These are phyloP conservation scores for Pharmacophagus antenor DNA, from an alignment of 2,888 invertebrate species.

Conservation along the genomic window DNA sequence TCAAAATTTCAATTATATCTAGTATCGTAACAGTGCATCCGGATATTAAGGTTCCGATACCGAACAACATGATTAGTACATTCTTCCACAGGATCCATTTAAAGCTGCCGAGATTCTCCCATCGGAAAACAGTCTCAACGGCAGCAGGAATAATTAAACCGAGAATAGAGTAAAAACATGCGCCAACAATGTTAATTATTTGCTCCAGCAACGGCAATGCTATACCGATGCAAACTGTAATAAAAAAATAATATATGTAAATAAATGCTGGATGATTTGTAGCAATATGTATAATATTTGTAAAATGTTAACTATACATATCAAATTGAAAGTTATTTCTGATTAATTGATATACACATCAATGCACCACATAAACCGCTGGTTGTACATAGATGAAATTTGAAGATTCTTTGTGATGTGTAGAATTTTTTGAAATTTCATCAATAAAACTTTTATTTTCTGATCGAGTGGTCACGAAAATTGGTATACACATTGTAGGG, in stretches of 20 bases:
- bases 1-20: slow-evolving; percentile 63
- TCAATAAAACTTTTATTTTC: no score
- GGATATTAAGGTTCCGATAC: slow-evolving; percentile 83
- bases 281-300: background rate
- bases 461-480: no score
- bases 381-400: no score
- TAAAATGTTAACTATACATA: background rate
- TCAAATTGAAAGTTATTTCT: no score
- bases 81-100: slow-evolving; percentile 88
- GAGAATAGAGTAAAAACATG: slow-evolving; percentile 84
- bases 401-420: no score
- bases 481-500: no score
- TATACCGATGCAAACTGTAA: slow-evolving; percentile 68
- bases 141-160: slow-evolving; percentile 88
- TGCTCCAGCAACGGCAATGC: slow-evolving; percentile 75
- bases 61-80: slow-evolving; percentile 78
- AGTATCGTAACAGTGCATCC: slow-evolving; percentile 78
- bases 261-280: background rate
- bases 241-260: slow-evolving; percentile 10
- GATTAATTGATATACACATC: no score
- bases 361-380: no score
- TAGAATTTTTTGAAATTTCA: no score
- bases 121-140: slow-evolving; percentile 86
- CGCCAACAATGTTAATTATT: slow-evolving; percentile 73
- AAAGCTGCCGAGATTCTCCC: slow-evolving; percentile 83